phyloP scores from a whole-genome alignment of 2,888 invertebrate species.

The Rhogogaster chlorosoma region DNA sequence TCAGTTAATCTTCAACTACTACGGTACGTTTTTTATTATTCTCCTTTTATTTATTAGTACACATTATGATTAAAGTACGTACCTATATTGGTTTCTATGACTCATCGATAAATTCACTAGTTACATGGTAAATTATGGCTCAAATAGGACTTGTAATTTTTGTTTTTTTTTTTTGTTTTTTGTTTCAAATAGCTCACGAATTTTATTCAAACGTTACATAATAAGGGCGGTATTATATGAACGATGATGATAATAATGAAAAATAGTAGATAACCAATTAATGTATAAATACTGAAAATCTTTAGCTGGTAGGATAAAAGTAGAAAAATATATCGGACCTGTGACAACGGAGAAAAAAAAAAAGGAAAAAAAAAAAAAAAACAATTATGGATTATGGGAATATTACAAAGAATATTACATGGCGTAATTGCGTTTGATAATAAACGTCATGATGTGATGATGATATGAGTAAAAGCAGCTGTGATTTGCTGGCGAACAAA shows the following conservation, averaged over 20 bases:
- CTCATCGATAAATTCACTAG: slow-evolving; percentile 7
- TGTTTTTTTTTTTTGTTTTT: background rate
- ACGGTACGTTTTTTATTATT: slow-evolving; percentile 28
- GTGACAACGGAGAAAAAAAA: background rate
- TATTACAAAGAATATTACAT: background rate
- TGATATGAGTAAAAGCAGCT: slow-evolving; percentile 2
- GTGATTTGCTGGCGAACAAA: background rate
- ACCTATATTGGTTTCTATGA: slow-evolving; percentile 33
- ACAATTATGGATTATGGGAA: background rate
- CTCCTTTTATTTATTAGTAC: slow-evolving; percentile 3
- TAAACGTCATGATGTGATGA: background rate
- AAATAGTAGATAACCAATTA: background rate
- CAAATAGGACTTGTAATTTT: background rate
- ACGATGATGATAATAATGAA: slow-evolving; percentile 1
- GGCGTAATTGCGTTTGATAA: background rate
- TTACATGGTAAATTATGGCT: background rate
- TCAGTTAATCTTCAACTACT: slow-evolving; percentile 27
- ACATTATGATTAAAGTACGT: slow-evolving; percentile 44
- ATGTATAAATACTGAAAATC: background rate
- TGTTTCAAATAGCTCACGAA: background rate
- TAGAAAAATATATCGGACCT: slow-evolving; percentile 12
- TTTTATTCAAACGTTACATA: slow-evolving; percentile 42
- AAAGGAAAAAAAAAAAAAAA: background rate
- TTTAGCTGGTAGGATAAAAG: background rate
- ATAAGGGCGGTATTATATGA: background rate